phyloP scores from a whole-genome alignment of 2,113 vertebrate species.

The Channa maculata region DNA sequence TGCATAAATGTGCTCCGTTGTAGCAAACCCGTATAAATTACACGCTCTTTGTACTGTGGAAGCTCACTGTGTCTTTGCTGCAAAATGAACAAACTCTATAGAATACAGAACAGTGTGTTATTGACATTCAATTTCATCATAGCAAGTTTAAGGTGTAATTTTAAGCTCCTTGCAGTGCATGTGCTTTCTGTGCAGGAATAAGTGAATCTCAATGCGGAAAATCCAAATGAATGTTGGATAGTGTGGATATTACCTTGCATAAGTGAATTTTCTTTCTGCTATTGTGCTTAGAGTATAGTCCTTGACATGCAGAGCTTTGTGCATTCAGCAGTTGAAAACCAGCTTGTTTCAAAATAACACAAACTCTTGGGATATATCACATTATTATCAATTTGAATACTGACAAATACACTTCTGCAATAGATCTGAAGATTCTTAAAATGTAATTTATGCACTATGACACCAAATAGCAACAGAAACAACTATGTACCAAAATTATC shows the following conservation, averaged over 20 bases:
- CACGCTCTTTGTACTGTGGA: constrained; percentile 11
- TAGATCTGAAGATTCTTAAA: too few relatives aligned
- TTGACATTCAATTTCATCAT: constrained; percentile 3
- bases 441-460: too few relatives aligned
- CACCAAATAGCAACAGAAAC: too few relatives aligned
- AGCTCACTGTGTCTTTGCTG: constrained; percentile 9
- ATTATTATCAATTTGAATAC: too few relatives aligned
- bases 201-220: background rate
- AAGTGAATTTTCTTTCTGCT: background rate
- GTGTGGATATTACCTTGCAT: background rate
- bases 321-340: background rate
- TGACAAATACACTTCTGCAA: too few relatives aligned
- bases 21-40: constrained; percentile 18
- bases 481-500: too few relatives aligned
- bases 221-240: background rate
- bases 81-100: constrained; percentile 15
- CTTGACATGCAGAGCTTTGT: background rate
- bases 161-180: background rate
- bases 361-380: too few relatives aligned
- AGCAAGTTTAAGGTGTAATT: background rate
- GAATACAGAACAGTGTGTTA: background rate
- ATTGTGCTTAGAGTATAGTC: background rate
- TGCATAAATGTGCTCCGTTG: constrained; percentile 3
- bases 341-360: background rate
- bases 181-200: background rate